phyloP scores from a whole-genome alignment of 2,888 invertebrate species.

The Lepas anatifera region DNA sequence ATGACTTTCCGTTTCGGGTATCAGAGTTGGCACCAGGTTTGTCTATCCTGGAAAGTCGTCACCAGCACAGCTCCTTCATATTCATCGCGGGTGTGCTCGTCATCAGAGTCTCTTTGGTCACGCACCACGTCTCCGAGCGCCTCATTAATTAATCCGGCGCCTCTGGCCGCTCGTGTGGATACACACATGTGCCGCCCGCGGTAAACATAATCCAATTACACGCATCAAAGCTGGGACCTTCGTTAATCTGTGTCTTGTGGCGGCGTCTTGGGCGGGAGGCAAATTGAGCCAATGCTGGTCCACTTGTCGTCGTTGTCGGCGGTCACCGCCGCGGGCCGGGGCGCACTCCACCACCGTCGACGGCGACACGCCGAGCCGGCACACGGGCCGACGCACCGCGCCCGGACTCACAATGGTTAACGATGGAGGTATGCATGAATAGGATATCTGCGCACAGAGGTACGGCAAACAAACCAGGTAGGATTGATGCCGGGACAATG shows the following conservation, averaged over 20 bases:
- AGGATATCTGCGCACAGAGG: too few relatives aligned
- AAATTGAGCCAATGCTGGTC: constrained; percentile 4
- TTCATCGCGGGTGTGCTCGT: not conserved
- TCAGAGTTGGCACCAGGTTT: too few relatives aligned
- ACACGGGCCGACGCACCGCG: too few relatives aligned
- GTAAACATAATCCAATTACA: constrained; percentile 8
- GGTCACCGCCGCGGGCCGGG: not conserved
- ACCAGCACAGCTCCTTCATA: not conserved
- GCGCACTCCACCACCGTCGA: too few relatives aligned
- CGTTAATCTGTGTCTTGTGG: constrained; percentile 10
- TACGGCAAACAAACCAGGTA: too few relatives aligned
- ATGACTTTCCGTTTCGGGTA: too few relatives aligned
- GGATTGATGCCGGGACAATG: too few relatives aligned
- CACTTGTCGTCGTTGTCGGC: not conserved
- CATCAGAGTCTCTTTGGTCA: not conserved
- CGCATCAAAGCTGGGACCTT: not conserved
- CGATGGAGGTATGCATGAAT: too few relatives aligned
- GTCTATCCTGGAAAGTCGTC: too few relatives aligned
- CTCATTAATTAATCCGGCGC: not conserved
- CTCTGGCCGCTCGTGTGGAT: not conserved
- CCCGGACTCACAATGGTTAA: too few relatives aligned
- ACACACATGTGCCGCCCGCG: not conserved
- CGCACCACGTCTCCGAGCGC: not conserved
- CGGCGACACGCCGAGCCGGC: too few relatives aligned
- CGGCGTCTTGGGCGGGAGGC: not conserved